Base-by-base conservation (phyloP, 2,113 vertebrate genomes). In the Xiphorhynchus elegans region DNA sequence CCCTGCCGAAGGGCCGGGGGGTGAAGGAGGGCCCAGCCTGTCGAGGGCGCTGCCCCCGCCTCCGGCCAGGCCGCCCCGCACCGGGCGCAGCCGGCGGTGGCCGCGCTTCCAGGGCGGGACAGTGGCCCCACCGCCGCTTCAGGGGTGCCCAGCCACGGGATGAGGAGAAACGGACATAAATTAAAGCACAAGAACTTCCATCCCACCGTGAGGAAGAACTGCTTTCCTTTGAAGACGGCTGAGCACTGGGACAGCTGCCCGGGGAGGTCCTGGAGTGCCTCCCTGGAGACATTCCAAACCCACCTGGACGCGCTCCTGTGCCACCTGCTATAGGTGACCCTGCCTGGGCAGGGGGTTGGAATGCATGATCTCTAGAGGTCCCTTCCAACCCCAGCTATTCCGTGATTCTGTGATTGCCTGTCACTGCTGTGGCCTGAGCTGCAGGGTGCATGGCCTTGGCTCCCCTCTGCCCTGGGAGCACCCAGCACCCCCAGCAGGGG, bases 321-420 rank as follows among this genome's bases (percentile, higher is more conserved):
- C 47, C 53, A 40, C 46, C n/a, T 31, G 39, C 24, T 7, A 24
- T 39, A 11, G 46, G 39, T 82, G 60, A 60, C 37, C 31, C 37
- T 20, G 33, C 15, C 46, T 35, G 14, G 46, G 62, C 46, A 52
- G 24, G n/a, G 77, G 12, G 1, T 39, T 46, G 53, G 39, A 24
- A 7, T 29, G 11, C 6, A 7, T n/a, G 62, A 53, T 75, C 19
- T 68, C 39, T 53, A 68, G 19, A 60, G 70, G 24, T 35, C 6
- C 39, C n/a, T 68, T 26, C 46, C 46, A 17, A 1, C 8, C 19
- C n/a, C 6, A 1, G 1, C 10, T 8, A 2, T 37, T 10, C 18
- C 2, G 35, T 10, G 39, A 16, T 40, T 10, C 18, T 2, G 35
- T 10, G 39, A 16, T 40, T 10, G 40, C 64, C 63, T 8, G 37